Base-by-base conservation (phyloP, 2,113 vertebrate species). In the Brachypodius melanocephalos region DNA sequence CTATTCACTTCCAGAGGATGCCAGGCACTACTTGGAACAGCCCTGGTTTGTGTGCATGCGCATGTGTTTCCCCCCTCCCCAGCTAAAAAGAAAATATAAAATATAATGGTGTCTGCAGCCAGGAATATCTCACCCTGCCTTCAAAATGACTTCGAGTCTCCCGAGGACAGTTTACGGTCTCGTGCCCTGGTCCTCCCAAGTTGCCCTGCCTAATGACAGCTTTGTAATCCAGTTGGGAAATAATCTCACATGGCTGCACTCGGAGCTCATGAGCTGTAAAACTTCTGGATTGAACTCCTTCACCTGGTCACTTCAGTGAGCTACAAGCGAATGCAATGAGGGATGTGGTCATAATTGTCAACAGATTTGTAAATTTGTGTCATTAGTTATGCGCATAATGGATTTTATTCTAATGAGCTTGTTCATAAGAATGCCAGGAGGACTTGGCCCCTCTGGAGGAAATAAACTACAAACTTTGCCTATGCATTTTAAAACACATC, bases 161-260 rank as follows among this genome's bases (percentile, higher is more conserved):
- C 67, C 0, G 75, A 97, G 96, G 91, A 96, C 85, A 88, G 96
- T 96, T 97, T 94, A 98, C 78, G 90, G 97, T 97, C 95, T 95
- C 90, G 63, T 96, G 90, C 93, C 93, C 96, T 90, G 93, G 91
- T 97, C 95, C 95, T 95, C 88, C 75, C 22, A 68, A 86, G 66
- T 28, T 89, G 94, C 89, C 84, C 83, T 97, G 92, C 96, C 95
- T 97, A 96, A 96, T 97, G 97, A 97, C 97, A 97, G 94, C 59
- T 97, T 97, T 97, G 97, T 96, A 97, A 95, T 96, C 95, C 96
- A 97, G 85, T 96, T 97, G 97, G 97, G 95, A 96, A 96, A 96
- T 97, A 93, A 88, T 73, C 93, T 95, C 88, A 95, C 93, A 96
- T 95, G 86, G 81, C 42, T 90, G 93, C 92, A 81, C 90, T 66